These are phyloP conservation scores for Hexactinellida sp. DNA, from an alignment of 37 sponge, comb jelly and placozoan species.

Conservation along the genomic window DNA sequence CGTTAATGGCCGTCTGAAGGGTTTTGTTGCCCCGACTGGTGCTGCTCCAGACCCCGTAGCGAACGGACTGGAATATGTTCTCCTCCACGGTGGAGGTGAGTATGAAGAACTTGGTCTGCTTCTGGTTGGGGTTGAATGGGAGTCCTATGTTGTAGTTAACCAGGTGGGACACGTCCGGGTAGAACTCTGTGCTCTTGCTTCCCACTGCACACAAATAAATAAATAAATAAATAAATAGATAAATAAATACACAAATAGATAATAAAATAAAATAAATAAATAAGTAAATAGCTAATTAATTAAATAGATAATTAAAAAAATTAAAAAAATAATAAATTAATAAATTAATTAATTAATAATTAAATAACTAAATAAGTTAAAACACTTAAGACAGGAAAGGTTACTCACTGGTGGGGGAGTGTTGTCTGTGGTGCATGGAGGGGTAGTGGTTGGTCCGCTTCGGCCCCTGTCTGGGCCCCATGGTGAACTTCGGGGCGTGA, in stretches of 20 bases:
- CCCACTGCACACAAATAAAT: not conserved
- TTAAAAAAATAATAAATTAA: not conserved
- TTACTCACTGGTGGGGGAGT: not conserved
- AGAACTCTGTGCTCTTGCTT: not conserved
- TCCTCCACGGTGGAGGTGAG: constrained; percentile 15
- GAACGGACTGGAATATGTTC: constrained; percentile 12
- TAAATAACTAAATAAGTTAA: not conserved
- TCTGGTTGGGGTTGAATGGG: not conserved
- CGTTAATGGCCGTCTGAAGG: not conserved
- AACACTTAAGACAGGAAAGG: not conserved
- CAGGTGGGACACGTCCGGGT: not conserved
- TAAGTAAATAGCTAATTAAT: not conserved
- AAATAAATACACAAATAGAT: no score
- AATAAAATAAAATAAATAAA: not conserved
- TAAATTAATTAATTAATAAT: not conserved
- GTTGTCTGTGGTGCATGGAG: not conserved
- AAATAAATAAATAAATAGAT: not conserved
- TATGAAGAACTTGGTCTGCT: not conserved
- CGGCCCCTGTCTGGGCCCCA: not conserved
- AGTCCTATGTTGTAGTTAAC: constrained; percentile 10
- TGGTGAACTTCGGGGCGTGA: not conserved
- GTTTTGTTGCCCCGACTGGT: constrained; percentile 6
- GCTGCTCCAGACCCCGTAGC: not conserved
- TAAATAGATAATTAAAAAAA: not conserved
- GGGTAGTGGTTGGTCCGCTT: constrained; percentile 10